These are phyloP conservation scores for Chelidonichthys spinosus DNA, from an alignment of 2,797 vertebrate genomes.

Conservation along the genomic window DNA sequence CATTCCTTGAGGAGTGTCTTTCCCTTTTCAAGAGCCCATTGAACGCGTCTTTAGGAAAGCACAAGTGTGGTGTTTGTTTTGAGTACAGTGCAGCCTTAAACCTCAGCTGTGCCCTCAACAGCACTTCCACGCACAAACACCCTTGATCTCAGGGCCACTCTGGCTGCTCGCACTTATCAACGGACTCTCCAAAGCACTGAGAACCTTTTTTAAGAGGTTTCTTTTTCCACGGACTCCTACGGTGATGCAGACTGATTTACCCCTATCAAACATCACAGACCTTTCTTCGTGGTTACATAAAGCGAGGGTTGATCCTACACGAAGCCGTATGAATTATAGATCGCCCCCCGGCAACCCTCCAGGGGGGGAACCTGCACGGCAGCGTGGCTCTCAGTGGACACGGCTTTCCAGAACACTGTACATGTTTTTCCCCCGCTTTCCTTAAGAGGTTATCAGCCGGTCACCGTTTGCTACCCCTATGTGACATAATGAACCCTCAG, in stretches of 20 bases:
- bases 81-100: constrained; percentile 61
- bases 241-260: constrained; percentile 22
- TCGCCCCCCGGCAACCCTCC: constrained; percentile 21
- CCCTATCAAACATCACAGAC: constrained; percentile 30
- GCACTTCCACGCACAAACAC: constrained; percentile 40
- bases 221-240: constrained; percentile 11
- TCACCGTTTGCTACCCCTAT: constrained; percentile 50
- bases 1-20: constrained; percentile 28
- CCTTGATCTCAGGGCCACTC: constrained; percentile 54
- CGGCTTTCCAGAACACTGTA: background rate
- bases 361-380: constrained; percentile 13
- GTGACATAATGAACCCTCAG: constrained; percentile 42
- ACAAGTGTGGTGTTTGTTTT: constrained; percentile 63
- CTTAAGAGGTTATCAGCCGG: constrained; percentile 37
- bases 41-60: constrained; percentile 28
- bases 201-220: constrained; percentile 34
- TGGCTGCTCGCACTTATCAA: constrained; percentile 9
- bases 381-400: constrained; percentile 12
- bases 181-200: constrained; percentile 41
- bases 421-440: background rate
- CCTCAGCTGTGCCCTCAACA: constrained; percentile 58
- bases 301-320: constrained; percentile 40
- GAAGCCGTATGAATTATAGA: constrained; percentile 65
- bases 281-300: constrained; percentile 59
- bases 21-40: constrained; percentile 38